Evolutionary conservation across 2,888 invertebrate species (phyloP).

Genomic region (Electrophaes corylata): DNA sequence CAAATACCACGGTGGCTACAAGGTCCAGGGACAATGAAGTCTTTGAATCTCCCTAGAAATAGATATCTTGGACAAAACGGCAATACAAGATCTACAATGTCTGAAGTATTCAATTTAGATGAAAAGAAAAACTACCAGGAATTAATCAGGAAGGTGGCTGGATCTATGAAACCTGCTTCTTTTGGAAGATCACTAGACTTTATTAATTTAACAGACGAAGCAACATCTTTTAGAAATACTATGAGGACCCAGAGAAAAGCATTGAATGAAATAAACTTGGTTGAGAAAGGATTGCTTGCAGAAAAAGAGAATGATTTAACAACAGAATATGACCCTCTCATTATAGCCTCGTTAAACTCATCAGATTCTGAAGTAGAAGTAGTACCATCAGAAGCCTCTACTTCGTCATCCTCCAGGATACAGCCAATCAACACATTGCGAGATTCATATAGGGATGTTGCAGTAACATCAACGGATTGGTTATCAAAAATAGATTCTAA

Average conservation of each 20-base stretch:
- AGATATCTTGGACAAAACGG: constrained; percentile 63
- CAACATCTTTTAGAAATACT: constrained; percentile 65
- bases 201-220: constrained; percentile 65
- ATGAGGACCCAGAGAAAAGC: constrained; percentile 65
- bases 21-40: constrained; percentile 41
- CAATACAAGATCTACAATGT: constrained; percentile 65
- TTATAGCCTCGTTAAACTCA: constrained; percentile 74
- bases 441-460: constrained; percentile 80
- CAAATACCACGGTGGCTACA: constrained; percentile 69
- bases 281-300: constrained; percentile 57
- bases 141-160: constrained; percentile 72
- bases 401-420: constrained; percentile 66
- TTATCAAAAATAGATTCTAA: constrained; percentile 76
- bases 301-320: constrained; percentile 58
- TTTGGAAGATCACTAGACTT: constrained; percentile 57
- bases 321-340: constrained; percentile 74
- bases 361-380: constrained; percentile 77
- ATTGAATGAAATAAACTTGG: constrained; percentile 63
- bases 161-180: constrained; percentile 53
- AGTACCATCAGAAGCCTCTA: constrained; percentile 71
- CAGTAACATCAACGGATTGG: constrained; percentile 81
- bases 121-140: constrained; percentile 84
- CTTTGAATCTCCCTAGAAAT: constrained; percentile 61
- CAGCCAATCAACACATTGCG: constrained; percentile 83
- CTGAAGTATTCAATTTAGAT: constrained; percentile 82